Evolutionary conservation across 2,888 invertebrate genomes (phyloP).

Genomic region (Rotaria socialis): DNA sequence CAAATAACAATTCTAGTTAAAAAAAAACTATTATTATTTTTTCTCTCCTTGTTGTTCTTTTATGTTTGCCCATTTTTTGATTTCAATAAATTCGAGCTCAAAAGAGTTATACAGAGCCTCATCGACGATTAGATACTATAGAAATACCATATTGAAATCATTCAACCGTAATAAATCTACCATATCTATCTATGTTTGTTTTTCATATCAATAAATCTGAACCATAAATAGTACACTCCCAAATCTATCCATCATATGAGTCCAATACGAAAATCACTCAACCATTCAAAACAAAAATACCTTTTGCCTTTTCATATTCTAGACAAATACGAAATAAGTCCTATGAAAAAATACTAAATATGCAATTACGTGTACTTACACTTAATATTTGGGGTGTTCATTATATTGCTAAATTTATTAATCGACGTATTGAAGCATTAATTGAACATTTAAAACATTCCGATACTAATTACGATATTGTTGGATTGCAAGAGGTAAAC

Average conservation of each 20-base stretch:
- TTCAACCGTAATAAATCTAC: background rate
- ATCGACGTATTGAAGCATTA: constrained; percentile 40
- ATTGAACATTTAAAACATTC: constrained; percentile 24
- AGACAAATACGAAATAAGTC: background rate
- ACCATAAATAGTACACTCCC: too few relatives aligned
- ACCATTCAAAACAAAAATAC: background rate
- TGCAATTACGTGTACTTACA: constrained; percentile 18
- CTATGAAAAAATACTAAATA: background rate
- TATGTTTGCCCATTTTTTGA: background rate
- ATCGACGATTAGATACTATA: background rate
- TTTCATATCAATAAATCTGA: too few relatives aligned
- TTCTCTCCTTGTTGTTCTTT: background rate
- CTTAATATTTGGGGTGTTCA: constrained; percentile 34
- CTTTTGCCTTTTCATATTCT: background rate
- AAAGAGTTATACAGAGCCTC: background rate
- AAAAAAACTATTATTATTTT: background rate
- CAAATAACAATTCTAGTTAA: background rate
- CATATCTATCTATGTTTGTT: too few relatives aligned
- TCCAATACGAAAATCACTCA: background rate
- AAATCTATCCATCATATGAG: too few relatives aligned
- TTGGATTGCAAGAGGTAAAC: constrained; percentile 46
- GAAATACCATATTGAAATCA: background rate
- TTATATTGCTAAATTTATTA: background rate
- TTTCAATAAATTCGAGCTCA: constrained; percentile 18
- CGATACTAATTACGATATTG: constrained; percentile 39